Percentiles rank a stretch among this genome's conserved stretches.
Evolutionary conservation across 2,113 vertebrate species (phyloP).

Genomic region (Apteryx owenii): DNA sequence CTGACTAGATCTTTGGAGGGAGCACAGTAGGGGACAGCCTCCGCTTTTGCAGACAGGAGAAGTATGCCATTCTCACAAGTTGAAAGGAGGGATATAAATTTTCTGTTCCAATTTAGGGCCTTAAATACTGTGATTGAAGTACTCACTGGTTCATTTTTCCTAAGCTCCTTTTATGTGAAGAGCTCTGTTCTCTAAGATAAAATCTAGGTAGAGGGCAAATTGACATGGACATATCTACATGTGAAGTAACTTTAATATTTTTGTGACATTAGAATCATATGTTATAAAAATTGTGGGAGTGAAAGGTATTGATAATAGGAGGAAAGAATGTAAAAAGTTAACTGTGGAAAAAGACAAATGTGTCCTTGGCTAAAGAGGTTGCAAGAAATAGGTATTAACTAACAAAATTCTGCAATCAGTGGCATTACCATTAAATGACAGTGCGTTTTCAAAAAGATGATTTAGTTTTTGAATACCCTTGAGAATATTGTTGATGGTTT

Average conservation of each 20-base stretch:
- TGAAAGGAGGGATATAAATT: background rate
- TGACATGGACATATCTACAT: rapidly evolving
- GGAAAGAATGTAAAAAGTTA: background rate
- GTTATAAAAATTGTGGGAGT: background rate
- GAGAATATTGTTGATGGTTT: background rate
- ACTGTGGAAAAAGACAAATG: background rate
- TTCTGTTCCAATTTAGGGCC: background rate
- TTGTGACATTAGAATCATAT: background rate
- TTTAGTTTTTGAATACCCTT: background rate
- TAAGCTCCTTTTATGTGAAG: background rate
- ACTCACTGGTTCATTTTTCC: background rate
- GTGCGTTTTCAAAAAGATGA: background rate
- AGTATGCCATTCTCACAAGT: background rate
- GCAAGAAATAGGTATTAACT: background rate
- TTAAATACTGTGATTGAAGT: background rate
- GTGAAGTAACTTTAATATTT: background rate
- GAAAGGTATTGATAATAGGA: background rate
- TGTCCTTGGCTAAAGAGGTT: background rate
- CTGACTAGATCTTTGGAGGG: background rate
- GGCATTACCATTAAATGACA: background rate
- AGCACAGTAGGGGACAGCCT: background rate
- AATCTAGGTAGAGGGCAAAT: slow-evolving; percentile 2
- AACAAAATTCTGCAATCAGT: background rate
- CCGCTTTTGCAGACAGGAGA: background rate
- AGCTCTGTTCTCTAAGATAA: background rate